Conservation (phyloP, 2,888 invertebrate genomes). For the Diarsia rubi region DNA sequence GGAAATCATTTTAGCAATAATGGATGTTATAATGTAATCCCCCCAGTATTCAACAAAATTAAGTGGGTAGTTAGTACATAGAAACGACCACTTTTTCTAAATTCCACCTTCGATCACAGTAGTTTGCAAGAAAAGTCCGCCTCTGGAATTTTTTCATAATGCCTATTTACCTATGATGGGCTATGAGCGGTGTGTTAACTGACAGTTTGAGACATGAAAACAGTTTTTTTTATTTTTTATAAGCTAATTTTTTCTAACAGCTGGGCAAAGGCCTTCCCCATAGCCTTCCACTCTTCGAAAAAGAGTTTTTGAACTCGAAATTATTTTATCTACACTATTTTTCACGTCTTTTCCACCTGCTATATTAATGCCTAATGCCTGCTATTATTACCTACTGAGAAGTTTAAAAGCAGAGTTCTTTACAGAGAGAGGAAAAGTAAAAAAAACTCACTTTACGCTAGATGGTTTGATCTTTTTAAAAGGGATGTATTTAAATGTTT, state of each 20-base stretch:
- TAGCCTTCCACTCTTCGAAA: too few relatives aligned
- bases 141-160: background rate
- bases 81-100: background rate
- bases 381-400: background rate
- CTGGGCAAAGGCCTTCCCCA: too few relatives aligned
- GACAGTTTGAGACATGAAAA: background rate
- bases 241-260: too few relatives aligned
- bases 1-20: background rate
- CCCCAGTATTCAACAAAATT: background rate
- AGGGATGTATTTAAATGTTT: too few relatives aligned
- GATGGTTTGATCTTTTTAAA: conserved; percentile 35
- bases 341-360: background rate
- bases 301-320: conserved; percentile 1
- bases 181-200: background rate
- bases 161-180: background rate
- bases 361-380: background rate
- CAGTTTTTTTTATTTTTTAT: background rate
- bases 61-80: background rate
- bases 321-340: background rate
- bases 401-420: background rate
- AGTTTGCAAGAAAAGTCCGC: background rate
- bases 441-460: background rate
- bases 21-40: background rate
- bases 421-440: background rate
- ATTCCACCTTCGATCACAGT: background rate